phyloP scores from a whole-genome alignment of 2,113 vertebrate species.

The Dasyprocta punctata region DNA sequence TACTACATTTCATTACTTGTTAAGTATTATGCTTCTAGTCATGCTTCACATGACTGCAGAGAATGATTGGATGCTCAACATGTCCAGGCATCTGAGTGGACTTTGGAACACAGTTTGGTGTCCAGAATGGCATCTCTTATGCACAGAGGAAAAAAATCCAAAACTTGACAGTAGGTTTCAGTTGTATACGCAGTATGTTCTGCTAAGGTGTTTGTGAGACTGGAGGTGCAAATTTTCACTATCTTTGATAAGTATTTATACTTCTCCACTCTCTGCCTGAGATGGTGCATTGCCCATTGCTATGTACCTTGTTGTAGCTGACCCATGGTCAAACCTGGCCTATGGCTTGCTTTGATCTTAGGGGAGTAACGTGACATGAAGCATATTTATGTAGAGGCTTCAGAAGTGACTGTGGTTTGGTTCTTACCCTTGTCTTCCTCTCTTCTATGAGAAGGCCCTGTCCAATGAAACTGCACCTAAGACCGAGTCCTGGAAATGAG shows the following conservation, averaged over 20 bases:
- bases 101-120: neutral
- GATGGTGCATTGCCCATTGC: rapidly evolving
- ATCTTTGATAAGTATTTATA: neutral
- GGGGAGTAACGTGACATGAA: rapidly evolving
- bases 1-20: neutral
- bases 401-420: neutral
- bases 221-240: no score
- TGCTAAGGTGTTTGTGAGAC: neutral
- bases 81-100: neutral
- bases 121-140: neutral
- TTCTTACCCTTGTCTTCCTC: neutral
- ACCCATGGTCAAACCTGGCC: no score
- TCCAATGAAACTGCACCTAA: no score
- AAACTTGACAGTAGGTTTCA: neutral
- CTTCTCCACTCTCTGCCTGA: neutral
- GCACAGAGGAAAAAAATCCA: neutral
- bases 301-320: neutral
- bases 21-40: neutral
- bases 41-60: neutral
- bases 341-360: neutral
- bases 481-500: neutral
- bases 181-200: no score
- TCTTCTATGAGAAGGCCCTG: neutral
- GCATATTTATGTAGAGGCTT: neutral
- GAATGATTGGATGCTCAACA: neutral